These are phyloP conservation scores for Podarcis raffonei DNA, from an alignment of 2,113 vertebrate genomes.

Conservation along the genomic window DNA sequence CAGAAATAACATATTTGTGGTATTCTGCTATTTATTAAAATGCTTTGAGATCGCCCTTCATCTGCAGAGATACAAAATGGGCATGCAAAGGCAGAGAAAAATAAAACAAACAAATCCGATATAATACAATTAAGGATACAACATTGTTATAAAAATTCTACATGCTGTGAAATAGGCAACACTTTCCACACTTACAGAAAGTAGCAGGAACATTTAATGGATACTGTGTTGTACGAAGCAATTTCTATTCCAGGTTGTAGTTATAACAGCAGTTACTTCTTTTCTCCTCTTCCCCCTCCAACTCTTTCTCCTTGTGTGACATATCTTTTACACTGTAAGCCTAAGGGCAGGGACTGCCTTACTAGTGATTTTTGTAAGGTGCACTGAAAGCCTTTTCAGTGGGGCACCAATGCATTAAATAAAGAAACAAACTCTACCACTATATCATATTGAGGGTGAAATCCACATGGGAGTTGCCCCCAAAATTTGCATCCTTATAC, in stretches of 20 bases:
- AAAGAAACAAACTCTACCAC: background rate
- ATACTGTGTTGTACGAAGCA: background rate
- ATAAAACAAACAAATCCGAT: too few relatives aligned
- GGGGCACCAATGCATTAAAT: background rate
- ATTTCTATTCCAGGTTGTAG: too few relatives aligned
- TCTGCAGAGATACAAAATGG: too few relatives aligned
- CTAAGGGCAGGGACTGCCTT: background rate
- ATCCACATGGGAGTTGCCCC: background rate
- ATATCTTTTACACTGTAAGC: background rate
- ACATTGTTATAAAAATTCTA: background rate
- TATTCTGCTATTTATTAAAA: too few relatives aligned
- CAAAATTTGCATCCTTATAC: background rate
- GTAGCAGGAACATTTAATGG: background rate
- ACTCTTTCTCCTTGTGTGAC: too few relatives aligned
- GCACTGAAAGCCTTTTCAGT: too few relatives aligned
- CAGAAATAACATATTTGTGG: background rate
- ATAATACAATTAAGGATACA: too few relatives aligned
- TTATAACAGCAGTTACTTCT: background rate
- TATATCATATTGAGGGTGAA: background rate
- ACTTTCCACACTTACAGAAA: background rate
- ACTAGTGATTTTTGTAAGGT: background rate
- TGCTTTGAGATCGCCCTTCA: too few relatives aligned
- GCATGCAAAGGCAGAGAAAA: too few relatives aligned
- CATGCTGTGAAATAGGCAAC: background rate
- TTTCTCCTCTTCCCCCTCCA: too few relatives aligned